Evolutionary conservation across 2,113 vertebrate species (phyloP).

Genomic region (Cinclus mexicanus): DNA sequence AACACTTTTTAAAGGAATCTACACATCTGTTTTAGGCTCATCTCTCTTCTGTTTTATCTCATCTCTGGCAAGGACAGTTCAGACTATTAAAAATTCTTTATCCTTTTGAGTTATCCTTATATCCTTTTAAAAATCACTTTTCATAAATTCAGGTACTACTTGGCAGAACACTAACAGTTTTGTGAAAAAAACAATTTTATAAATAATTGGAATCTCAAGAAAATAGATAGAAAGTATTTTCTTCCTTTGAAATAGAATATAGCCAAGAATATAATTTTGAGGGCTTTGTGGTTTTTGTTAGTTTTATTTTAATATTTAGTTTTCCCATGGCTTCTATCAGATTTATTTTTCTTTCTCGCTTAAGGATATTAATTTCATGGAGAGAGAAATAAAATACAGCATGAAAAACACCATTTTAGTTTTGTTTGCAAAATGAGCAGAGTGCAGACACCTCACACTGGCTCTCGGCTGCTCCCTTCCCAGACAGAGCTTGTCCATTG

Average conservation of each 20-base stretch:
- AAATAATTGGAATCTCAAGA: neutral
- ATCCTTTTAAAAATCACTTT: neutral
- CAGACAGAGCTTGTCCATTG: neutral
- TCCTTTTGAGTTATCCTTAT: neutral
- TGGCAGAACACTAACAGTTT: neutral
- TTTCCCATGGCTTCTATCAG: neutral
- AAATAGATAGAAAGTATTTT: neutral
- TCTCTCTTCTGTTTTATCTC: neutral
- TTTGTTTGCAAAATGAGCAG: neutral
- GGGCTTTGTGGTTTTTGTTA: neutral
- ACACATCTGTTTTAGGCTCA: neutral
- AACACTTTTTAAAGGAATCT: neutral
- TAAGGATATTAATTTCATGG: neutral
- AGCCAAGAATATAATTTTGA: neutral
- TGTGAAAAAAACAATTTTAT: neutral
- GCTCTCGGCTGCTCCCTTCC: neutral
- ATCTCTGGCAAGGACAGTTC: neutral
- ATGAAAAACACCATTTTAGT: neutral
- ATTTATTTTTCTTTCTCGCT: neutral
- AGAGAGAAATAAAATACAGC: neutral
- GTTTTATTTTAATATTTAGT: neutral
- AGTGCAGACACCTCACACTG: neutral
- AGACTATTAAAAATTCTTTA: neutral
- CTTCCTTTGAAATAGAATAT: neutral
- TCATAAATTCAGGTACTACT: neutral